phyloP scores from a whole-genome alignment of 1,140 invertebrate genomes.

The Drosophila nannoptera region DNA sequence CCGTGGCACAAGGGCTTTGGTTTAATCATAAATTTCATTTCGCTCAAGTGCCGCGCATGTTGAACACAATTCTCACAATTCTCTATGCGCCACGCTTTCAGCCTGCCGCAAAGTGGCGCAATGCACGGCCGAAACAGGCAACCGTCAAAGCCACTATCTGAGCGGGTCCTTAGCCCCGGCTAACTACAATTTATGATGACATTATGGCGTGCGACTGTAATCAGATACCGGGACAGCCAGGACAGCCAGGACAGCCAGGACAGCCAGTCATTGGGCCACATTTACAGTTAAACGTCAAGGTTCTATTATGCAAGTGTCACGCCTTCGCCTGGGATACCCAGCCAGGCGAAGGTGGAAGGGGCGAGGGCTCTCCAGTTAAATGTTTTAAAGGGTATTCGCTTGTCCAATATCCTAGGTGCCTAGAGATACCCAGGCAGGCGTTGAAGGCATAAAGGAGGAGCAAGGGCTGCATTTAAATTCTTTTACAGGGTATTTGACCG shows the following conservation, averaged over 20 bases:
- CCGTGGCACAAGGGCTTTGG: slow-evolving; percentile 27
- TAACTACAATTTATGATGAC: slow-evolving; percentile 51
- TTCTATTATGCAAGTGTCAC: slow-evolving; percentile 43
- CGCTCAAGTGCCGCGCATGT: slow-evolving; percentile 38
- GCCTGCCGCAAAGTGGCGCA: slow-evolving; percentile 12
- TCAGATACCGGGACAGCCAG: slow-evolving; percentile 24
- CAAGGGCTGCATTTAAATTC: too few relatives aligned
- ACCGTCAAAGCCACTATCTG: slow-evolving; percentile 17
- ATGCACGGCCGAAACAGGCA: slow-evolving; percentile 1
- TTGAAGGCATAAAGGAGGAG: too few relatives aligned
- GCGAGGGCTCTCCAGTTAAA: not conserved
- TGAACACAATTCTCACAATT: slow-evolving; percentile 30
- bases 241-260: too few relatives aligned
- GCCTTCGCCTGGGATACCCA: slow-evolving; percentile 30
- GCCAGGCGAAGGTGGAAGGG: not conserved
- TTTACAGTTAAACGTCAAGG: slow-evolving; percentile 24
- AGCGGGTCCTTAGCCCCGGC: slow-evolving; percentile 37
- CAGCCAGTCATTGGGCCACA: slow-evolving; percentile 3
- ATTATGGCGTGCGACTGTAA: slow-evolving; percentile 48
- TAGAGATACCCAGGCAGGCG: too few relatives aligned
- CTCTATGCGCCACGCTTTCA: slow-evolving; percentile 36
- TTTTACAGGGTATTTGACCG: too few relatives aligned
- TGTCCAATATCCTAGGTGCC: too few relatives aligned
- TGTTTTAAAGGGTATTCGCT: slow-evolving; percentile 9
- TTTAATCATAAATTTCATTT: slow-evolving; percentile 73